Evolutionary conservation across 2,888 invertebrate species (phyloP).

Genomic region (Pseudanteris insignis): DNA sequence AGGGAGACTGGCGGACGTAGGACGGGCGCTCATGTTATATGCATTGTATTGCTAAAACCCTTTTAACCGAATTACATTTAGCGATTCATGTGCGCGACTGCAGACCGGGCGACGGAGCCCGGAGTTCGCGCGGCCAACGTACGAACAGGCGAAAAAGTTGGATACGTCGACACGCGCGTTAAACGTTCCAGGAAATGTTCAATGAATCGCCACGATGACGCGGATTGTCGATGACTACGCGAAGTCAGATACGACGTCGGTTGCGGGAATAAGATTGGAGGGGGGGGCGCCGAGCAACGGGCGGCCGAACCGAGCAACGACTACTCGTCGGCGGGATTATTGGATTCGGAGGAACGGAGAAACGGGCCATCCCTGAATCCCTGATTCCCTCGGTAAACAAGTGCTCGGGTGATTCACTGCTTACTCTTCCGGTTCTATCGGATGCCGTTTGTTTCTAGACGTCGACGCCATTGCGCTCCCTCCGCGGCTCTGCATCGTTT

Average conservation of each 20-base stretch:
- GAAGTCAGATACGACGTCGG: background rate
- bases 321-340: constrained; percentile 51
- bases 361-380: constrained; percentile 59
- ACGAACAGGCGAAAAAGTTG: too few relatives aligned
- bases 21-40: constrained; percentile 62
- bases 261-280: too few relatives aligned
- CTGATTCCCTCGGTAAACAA: constrained; percentile 65
- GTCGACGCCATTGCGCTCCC: constrained; percentile 56
- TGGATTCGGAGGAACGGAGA: constrained; percentile 55
- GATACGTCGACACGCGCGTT: constrained; percentile 18
- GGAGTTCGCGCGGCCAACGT: constrained; percentile 34
- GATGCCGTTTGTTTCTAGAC: constrained; percentile 64
- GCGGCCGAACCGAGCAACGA: too few relatives aligned
- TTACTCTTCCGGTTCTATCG: constrained; percentile 61
- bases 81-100: constrained; percentile 61
- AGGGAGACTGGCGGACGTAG: constrained; percentile 19
- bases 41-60: constrained; percentile 67
- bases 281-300: too few relatives aligned
- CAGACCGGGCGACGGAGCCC: constrained; percentile 49
- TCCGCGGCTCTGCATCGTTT: constrained; percentile 60
- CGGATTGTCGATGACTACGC: constrained; percentile 37
- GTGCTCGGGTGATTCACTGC: constrained; percentile 66
- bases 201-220: constrained; percentile 42
- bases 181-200: constrained; percentile 29
- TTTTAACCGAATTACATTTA: constrained; percentile 66